Conservation (phyloP, 1,140 invertebrate genomes). For the Drosophila sproati region DNA sequence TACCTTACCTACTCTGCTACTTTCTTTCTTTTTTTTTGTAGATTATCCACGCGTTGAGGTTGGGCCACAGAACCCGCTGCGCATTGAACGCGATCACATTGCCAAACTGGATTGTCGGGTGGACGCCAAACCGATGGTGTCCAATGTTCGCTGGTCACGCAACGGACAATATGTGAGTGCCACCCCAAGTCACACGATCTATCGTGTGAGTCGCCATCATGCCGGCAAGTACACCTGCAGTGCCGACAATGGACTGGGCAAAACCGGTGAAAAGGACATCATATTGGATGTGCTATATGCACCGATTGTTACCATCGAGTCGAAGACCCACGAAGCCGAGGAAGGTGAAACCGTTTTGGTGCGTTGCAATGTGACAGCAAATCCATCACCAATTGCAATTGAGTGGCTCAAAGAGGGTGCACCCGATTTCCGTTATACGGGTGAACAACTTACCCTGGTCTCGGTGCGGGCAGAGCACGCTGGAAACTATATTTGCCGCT, state of each 20-base stretch:
- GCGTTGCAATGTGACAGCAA: conserved; percentile 94
- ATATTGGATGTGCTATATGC: conserved; percentile 93
- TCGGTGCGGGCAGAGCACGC: conserved; percentile 92
- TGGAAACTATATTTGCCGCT: conserved; percentile 94
- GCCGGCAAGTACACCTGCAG: conserved; percentile 94
- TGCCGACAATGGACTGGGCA: conserved; percentile 93
- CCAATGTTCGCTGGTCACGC: conserved; percentile 91
- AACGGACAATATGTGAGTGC: conserved; percentile 92
- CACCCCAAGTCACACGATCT: conserved; percentile 90
- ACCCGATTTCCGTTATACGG: conserved; percentile 92
- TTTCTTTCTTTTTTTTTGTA: conserved; percentile 84
- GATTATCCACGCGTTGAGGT: conserved; percentile 95
- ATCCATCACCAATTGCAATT: conserved; percentile 91
- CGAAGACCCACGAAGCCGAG: conserved; percentile 91
- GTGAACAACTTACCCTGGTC: conserved; percentile 90
- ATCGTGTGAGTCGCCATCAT: conserved; percentile 91
- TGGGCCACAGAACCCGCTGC: conserved; percentile 94
- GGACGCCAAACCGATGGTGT: conserved; percentile 94
- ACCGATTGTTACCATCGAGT: conserved; percentile 92
- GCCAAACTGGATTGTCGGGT: conserved; percentile 93
- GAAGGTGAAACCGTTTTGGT: conserved; percentile 93
- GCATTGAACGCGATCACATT: conserved; percentile 92
- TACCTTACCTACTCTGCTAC: conserved; percentile 42
- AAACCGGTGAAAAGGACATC: conserved; percentile 91
- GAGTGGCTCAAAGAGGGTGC: conserved; percentile 95